Percentiles rank a stretch among this genome's conserved stretches.
Conservation (phyloP, 2,113 vertebrate species). For the Apteryx owenii region DNA sequence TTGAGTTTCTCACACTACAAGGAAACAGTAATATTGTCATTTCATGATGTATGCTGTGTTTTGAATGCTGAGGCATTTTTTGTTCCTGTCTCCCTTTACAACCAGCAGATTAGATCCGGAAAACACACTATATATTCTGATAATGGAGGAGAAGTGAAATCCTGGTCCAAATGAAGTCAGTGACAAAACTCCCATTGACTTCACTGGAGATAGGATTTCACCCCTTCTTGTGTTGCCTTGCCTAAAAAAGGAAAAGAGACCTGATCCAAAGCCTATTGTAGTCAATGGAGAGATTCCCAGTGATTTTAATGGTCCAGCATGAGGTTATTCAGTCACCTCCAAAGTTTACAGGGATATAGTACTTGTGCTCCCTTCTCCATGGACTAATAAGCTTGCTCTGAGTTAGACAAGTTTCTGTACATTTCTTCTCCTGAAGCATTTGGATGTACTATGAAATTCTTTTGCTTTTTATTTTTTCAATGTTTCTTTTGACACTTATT, state of each 20-base stretch:
- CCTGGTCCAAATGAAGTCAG: slow-evolving; percentile 53
- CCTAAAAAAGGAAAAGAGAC: slow-evolving; percentile 66
- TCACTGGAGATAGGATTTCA: slow-evolving; percentile 60
- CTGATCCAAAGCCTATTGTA: slow-evolving; percentile 53
- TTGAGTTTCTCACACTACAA: not conserved
- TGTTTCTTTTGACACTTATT: slow-evolving; percentile 10
- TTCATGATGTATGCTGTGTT: not conserved
- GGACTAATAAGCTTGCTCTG: slow-evolving; percentile 18
- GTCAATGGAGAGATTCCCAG: slow-evolving; percentile 55
- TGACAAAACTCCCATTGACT: slow-evolving; percentile 47
- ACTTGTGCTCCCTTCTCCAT: slow-evolving; percentile 16
- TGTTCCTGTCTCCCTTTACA: slow-evolving; percentile 9
- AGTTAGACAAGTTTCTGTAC: slow-evolving; percentile 27
- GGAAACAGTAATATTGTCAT: not conserved
- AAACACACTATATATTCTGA: slow-evolving; percentile 32
- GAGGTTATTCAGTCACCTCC: slow-evolving; percentile 55
- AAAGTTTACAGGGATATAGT: slow-evolving; percentile 24
- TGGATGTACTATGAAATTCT: not conserved
- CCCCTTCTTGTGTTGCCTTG: slow-evolving; percentile 29
- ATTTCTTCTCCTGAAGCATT: slow-evolving; percentile 6
- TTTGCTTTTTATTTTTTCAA: not conserved
- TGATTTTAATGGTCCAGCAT: slow-evolving; percentile 44
- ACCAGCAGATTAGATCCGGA: slow-evolving; percentile 19
- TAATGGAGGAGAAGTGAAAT: not conserved
- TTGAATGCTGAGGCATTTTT: not conserved